Conservation (phyloP, 1,140 invertebrate genomes). For the Trichomalopsis sarcophagae region DNA sequence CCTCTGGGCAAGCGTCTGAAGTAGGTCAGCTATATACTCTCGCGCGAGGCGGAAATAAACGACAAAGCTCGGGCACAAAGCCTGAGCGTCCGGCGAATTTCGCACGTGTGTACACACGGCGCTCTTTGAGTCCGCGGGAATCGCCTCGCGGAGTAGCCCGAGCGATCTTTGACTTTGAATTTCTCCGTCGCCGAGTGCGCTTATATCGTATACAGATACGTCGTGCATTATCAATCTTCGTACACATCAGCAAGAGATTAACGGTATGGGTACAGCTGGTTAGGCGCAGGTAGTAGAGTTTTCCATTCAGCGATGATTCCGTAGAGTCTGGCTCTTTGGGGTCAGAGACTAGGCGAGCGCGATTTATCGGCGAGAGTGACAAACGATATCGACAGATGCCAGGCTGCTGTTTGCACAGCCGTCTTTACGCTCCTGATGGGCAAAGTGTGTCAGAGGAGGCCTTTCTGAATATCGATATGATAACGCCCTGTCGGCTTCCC, state of each 20-base stretch:
- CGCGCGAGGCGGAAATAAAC: background rate
- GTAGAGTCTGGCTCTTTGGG: background rate
- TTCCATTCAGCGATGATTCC: background rate
- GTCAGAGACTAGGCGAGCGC: too few species aligned
- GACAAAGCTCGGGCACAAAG: background rate
- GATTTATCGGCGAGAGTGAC: background rate
- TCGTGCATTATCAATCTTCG: too few species aligned
- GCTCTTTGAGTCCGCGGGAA: background rate
- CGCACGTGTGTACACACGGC: background rate
- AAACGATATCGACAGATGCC: constrained; percentile 3
- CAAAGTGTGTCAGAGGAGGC: background rate
- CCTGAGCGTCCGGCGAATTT: background rate
- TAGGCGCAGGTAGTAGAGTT: background rate
- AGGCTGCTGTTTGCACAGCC: background rate
- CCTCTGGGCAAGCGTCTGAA: background rate
- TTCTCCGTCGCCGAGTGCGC: too few species aligned
- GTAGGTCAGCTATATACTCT: background rate
- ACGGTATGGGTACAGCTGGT: too few species aligned
- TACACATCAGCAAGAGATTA: too few species aligned
- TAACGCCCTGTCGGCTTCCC: background rate
- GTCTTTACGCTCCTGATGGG: background rate
- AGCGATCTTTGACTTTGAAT: background rate
- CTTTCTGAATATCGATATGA: background rate
- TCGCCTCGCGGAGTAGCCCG: background rate
- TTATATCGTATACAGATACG: too few species aligned